Base-by-base conservation (phyloP, 2,888 invertebrate genomes). In the Andrena trimmerana region DNA sequence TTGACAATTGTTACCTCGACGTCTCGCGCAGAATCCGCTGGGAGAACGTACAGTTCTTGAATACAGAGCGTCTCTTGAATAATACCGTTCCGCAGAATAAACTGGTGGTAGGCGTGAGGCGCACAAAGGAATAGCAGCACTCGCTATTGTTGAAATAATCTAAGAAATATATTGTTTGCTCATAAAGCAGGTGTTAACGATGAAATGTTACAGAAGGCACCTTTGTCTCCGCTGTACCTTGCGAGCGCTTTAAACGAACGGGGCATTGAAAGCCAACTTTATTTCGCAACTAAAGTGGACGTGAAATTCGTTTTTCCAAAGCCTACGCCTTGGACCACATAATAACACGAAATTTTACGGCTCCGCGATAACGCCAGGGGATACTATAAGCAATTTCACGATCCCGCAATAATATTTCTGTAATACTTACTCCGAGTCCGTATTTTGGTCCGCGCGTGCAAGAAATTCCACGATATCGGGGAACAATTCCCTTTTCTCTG, bases 1-100 rank as follows among this genome's bases (percentile, higher is more conserved):
- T 60, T 71, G 81, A 81, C 82, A 81, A 81, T 81, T 67, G 82
- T 73, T 81, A 73, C 82, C 52, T 59, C n/a, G 57, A 57, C 27
- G 29, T 48, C 72, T 67, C 67, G 42, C n/a, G 24, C 60, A 48
- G 59, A 24, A 81, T 67, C 73, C 67, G 27, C n/a, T 36, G 80
- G 82, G 80, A 63, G 67, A 81, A 57, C 50, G 42, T 27, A 36
- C 48, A 20, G 54, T 50, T 57, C 27, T 62, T 31, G 82, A 81
- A 81, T 72, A 31, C 73, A 62, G 66, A 81, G 27, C 63, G 59
- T 63, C 62, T 50, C 52, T 50, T 33, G 62, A 29, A 62, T 50
- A 71, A 52, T 54, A 50, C 62, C 54, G 66, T 67, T 73, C 54
- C n/a, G 20, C 8, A 27, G 33, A 50, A 42, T 54, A 81, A 81